Base-by-base conservation (phyloP, 1,140 invertebrate species). In the Drosophila orosa region DNA sequence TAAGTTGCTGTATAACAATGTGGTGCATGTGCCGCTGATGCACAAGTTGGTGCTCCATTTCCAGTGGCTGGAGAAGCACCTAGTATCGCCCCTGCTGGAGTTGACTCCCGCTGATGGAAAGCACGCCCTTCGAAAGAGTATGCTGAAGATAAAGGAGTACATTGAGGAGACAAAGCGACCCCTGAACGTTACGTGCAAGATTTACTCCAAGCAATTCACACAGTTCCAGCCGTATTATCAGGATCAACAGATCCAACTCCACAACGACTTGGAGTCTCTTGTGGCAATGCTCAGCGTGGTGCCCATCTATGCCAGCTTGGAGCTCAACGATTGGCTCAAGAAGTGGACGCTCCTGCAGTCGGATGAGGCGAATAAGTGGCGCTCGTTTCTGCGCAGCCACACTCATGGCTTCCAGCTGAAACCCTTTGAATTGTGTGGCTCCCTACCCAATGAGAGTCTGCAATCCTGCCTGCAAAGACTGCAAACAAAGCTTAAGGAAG, bases 21-120 rank as follows among this genome's bases (percentile, higher is more conserved):
- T 81, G 22, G 15, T 92, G 2, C 67, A 89, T 57, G 40, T 71
- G 7, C 75, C 81, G 7, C 31, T 92, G 27, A 74, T 91, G 66
- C 91, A 92, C 45, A 85, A 91, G 47, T 25, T 92, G n/a, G 62
- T 90, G n/a, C 54, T 92, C 25, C 91, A 92, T 47, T 92, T 90
- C 45, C 89, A 91, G 31, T 92, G 91, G 91, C 22, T 92, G 29
- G 59, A 85, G 13, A 92, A 92, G 48, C 74, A 92, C 33, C 45
- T 92, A 8, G 15, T 92, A 0, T 8, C 27, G 4, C 48, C 33
- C 0, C 25, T 91, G 0, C 9, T 61, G 5, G 13, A 54, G 9
- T 37, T 72, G 0, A 56, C 52, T 31, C 5, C 66, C 0, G 29
- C 56, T 4, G 10, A 27, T 5, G 12, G 35, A 0, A 17, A n/a